Evolutionary conservation across 2,888 invertebrate species (phyloP).

Genomic region (Phrixothrix hirtus): DNA sequence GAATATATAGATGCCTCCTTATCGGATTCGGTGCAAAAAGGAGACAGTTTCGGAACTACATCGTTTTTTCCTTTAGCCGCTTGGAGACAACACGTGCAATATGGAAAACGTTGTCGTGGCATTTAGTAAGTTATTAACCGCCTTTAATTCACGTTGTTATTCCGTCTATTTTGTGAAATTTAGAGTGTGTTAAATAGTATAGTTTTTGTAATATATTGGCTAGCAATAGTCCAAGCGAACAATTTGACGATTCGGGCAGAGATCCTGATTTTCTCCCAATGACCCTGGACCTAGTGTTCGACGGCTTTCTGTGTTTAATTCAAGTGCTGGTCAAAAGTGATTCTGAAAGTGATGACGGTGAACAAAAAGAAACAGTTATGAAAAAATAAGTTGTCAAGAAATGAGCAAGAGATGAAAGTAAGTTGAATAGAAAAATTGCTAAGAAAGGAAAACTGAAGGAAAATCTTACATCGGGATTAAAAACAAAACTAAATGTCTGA

Average conservation of each 20-base stretch:
- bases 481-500: conserved; percentile 7
- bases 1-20: conserved; percentile 18
- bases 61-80: conserved; percentile 9
- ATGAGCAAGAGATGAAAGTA: too few species aligned
- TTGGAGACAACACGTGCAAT: too few species aligned
- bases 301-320: conserved; percentile 23
- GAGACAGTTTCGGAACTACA: conserved; percentile 17
- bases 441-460: conserved; percentile 8
- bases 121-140: conserved; percentile 6
- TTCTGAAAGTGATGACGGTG: too few species aligned
- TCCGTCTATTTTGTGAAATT: conserved; percentile 5
- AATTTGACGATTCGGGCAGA: too few species aligned
- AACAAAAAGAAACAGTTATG: conserved; percentile 1
- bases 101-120: too few species aligned
- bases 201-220: too few species aligned
- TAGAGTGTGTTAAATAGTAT: conserved; percentile 4
- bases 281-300: conserved; percentile 23
- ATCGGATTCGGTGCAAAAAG: too few species aligned
- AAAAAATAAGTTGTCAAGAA: too few species aligned
- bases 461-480: conserved; percentile 1
- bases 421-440: conserved; percentile 4
- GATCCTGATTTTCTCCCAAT: conserved; percentile 25
- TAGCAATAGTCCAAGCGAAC: too few species aligned
- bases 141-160: conserved; percentile 8
- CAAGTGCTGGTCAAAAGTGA: conserved; percentile 26